A percentile compares a stretch with the other conserved stretches of the same genome.
Evolutionary conservation across 2,797 vertebrate genomes (phyloP).

Genomic region (Rhinogobio ventralis): DNA sequence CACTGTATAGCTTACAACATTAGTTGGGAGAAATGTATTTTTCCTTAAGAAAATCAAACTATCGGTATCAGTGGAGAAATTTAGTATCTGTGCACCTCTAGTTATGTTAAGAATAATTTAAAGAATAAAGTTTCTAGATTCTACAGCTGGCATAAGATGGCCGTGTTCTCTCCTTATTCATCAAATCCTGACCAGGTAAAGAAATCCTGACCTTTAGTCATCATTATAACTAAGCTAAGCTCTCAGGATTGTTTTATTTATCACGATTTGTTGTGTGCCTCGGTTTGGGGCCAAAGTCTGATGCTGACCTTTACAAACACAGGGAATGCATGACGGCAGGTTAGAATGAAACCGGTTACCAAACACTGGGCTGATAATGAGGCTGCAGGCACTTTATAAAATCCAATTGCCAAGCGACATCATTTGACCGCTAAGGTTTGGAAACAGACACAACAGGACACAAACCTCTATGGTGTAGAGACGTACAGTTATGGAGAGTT

Average conservation of each 20-base stretch:
- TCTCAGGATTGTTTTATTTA: constrained; percentile 34
- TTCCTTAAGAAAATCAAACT: background rate
- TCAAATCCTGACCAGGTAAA: constrained; percentile 2
- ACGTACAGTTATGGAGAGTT: constrained; percentile 23
- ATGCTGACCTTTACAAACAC: constrained; percentile 38
- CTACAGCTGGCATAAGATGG: background rate
- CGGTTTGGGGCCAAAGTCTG: background rate
- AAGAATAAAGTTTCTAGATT: background rate
- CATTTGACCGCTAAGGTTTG: background rate
- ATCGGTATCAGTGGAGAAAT: background rate
- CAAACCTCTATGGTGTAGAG: background rate
- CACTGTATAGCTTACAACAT: too few species aligned
- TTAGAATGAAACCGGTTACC: constrained; percentile 1
- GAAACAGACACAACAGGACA: background rate
- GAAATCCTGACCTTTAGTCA: constrained; percentile 19
- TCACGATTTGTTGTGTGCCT: constrained; percentile 35
- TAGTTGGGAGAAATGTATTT: too few species aligned
- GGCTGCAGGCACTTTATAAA: constrained; percentile 23
- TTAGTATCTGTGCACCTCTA: background rate
- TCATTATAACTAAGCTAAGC: constrained; percentile 33
- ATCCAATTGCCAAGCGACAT: background rate
- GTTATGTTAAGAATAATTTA: background rate
- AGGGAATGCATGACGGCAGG: background rate
- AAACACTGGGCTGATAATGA: constrained; percentile 24
- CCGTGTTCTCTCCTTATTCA: constrained; percentile 27